These are phyloP conservation scores for Oplegnathus fasciatus DNA, from an alignment of 2,113 vertebrate species.

Conservation along the genomic window DNA sequence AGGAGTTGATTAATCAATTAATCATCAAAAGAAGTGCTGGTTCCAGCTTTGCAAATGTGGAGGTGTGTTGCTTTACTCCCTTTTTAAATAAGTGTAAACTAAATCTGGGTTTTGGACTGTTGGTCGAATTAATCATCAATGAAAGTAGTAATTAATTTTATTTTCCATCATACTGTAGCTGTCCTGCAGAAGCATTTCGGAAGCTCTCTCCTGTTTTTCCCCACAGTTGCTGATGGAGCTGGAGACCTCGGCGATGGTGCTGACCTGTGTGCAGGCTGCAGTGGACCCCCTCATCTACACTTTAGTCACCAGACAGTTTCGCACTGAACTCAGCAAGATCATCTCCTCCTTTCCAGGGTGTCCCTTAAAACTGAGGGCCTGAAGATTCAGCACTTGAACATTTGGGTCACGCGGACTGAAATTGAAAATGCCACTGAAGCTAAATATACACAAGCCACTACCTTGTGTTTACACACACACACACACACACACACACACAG, in stretches of 20 bases:
- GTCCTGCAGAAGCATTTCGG: not conserved
- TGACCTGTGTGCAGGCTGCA: constrained; percentile 74
- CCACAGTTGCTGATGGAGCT: constrained; percentile 65
- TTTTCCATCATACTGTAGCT: not conserved
- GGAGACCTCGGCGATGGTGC: constrained; percentile 70
- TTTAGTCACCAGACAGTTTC: constrained; percentile 78
- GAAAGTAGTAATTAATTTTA: too few relatives aligned
- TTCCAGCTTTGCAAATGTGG: not conserved
- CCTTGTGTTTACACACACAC: constrained; percentile 2
- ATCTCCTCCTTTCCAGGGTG: constrained; percentile 57
- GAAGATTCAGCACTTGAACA: not conserved
- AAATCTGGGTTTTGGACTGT: not conserved
- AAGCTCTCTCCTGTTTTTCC: not conserved
- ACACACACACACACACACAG: not conserved
- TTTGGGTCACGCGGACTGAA: not conserved
- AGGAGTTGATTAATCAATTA: not conserved
- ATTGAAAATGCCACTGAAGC: not conserved
- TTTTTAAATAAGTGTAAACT: not conserved
- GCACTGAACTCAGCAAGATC: constrained; percentile 70
- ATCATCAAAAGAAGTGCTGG: not conserved
- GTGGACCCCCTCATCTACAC: constrained; percentile 81
- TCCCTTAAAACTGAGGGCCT: constrained; percentile 31
- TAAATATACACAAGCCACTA: not conserved
- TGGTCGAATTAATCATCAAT: not conserved
- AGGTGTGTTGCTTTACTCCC: not conserved